A percentile compares a stretch with the other conserved stretches of the same genome.
phyloP scores from a whole-genome alignment of 2,888 invertebrate species.

The Tortrix viridana region DNA sequence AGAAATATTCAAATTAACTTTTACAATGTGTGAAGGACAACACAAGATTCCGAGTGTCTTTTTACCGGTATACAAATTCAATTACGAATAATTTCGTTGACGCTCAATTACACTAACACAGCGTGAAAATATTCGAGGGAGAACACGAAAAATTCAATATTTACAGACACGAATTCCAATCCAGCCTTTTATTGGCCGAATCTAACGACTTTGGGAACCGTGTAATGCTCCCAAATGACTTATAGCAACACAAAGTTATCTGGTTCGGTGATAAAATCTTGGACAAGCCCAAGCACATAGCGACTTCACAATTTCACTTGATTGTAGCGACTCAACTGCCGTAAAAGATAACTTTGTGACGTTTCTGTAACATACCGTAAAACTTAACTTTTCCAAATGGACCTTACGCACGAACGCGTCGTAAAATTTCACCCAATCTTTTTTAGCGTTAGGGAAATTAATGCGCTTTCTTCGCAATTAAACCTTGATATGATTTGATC shows the following conservation, averaged over 20 bases:
- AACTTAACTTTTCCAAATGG: slow-evolving; percentile 23
- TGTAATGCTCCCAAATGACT: slow-evolving; percentile 15
- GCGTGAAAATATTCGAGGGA: slow-evolving; percentile 26
- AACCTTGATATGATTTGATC: slow-evolving; percentile 21
- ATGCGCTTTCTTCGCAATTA: slow-evolving; percentile 34
- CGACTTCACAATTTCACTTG: background rate
- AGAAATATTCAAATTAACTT: background rate
- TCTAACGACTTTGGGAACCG: slow-evolving; percentile 9
- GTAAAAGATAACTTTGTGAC: background rate
- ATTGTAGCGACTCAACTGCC: background rate
- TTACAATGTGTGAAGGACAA: background rate
- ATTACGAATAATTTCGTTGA: slow-evolving; percentile 24
- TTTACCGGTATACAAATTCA: slow-evolving; percentile 8
- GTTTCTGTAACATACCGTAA: slow-evolving; percentile 7
- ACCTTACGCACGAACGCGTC: slow-evolving; percentile 31
- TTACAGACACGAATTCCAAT: slow-evolving; percentile 32
- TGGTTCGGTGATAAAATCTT: slow-evolving; percentile 13
- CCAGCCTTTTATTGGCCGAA: slow-evolving; percentile 26
- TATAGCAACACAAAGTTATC: slow-evolving; percentile 4
- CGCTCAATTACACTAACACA: slow-evolving; percentile 28
- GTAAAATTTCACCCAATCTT: slow-evolving; percentile 27
- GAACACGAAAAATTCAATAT: slow-evolving; percentile 20
- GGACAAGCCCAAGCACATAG: slow-evolving; percentile 2
- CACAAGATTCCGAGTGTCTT: no score
- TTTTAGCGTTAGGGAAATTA: slow-evolving; percentile 25